These are phyloP conservation scores for Tragelaphus strepsiceros DNA, from an alignment of 2,113 vertebrate genomes.

Conservation along the genomic window DNA sequence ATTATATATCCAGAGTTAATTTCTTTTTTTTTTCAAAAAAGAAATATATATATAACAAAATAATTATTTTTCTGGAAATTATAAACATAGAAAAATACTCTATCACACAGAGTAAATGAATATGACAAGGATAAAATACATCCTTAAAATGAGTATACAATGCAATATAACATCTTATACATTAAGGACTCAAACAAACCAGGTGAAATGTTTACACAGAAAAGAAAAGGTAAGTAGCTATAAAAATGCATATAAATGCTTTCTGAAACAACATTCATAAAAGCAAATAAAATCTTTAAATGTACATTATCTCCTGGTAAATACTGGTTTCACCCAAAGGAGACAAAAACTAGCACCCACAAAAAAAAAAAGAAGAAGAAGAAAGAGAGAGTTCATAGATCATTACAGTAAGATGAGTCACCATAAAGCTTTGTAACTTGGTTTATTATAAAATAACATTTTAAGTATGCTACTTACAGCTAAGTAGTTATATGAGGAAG, in stretches of 20 bases:
- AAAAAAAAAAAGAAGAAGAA: not conserved
- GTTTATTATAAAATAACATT: slow-evolving; percentile 57
- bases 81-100: slow-evolving; percentile 14
- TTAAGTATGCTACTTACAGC: slow-evolving; percentile 53
- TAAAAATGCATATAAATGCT: not conserved
- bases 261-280: slow-evolving; percentile 26
- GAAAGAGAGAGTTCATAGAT: not conserved
- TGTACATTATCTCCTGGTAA: not conserved
- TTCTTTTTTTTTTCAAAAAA: slow-evolving; percentile 31
- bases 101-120: not conserved
- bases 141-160: not conserved
- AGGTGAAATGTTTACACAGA: not conserved
- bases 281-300: slow-evolving; percentile 34
- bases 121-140: slow-evolving; percentile 14
- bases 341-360: not conserved
- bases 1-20: slow-evolving; percentile 5
- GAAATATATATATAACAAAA: not conserved
- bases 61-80: not conserved
- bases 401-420: slow-evolving; percentile 49
- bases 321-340: slow-evolving; percentile 17
- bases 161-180: not conserved
- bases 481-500: slow-evolving; percentile 11
- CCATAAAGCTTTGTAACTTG: slow-evolving; percentile 30
- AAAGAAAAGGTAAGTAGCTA: not conserved
- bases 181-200: not conserved